A percentile compares a stretch with the other conserved stretches of the same genome.
Conservation (phyloP, 2,113 vertebrate species). For the Uria aalge region DNA sequence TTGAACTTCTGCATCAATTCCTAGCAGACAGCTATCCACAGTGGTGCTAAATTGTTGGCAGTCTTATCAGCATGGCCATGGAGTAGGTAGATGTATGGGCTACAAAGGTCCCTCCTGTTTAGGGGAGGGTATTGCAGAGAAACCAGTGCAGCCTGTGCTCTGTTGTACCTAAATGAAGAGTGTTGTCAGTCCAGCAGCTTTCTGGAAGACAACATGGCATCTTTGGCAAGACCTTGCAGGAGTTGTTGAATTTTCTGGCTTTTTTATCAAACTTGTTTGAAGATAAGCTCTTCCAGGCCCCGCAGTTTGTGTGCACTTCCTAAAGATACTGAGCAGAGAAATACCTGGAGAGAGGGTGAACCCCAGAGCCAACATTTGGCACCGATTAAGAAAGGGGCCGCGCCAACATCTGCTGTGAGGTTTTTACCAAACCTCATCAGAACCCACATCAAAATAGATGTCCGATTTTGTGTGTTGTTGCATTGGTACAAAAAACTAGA, state of each 20-base stretch:
- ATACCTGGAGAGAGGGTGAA: fast-evolving
- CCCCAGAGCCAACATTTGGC: neutral
- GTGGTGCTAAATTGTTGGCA: neutral
- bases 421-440: neutral
- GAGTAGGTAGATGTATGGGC: neutral
- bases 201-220: neutral
- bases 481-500: neutral
- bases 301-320: neutral
- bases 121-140: neutral
- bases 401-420: neutral
- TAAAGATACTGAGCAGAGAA: neutral
- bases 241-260: neutral
- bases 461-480: neutral
- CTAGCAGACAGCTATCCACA: neutral
- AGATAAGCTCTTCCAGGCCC: neutral
- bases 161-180: neutral
- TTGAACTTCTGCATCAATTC: neutral
- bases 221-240: neutral
- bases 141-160: neutral
- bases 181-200: neutral
- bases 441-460: neutral
- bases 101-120: neutral
- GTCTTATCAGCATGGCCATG: neutral
- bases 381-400: neutral
- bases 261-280: neutral